Conservation (phyloP, 2,113 vertebrate genomes). For the Microcebus tavaratra region DNA sequence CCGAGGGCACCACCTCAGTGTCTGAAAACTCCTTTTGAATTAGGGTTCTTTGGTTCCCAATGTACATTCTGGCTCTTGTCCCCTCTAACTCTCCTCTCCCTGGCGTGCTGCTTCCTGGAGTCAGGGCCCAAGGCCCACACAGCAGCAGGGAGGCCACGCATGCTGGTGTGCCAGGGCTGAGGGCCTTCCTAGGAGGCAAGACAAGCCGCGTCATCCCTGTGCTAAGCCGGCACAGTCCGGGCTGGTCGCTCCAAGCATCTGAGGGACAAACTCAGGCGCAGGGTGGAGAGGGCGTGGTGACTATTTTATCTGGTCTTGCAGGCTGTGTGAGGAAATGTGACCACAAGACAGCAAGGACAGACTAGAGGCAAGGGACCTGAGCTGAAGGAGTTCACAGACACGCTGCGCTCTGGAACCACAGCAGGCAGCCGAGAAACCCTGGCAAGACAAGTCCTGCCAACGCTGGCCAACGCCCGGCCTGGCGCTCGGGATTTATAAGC, state of each 20-base stretch:
- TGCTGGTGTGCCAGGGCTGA: neutral
- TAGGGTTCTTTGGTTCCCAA: neutral
- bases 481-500: conserved; percentile 78
- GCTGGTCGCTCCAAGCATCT: neutral
- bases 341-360: neutral
- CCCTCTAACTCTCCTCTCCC: neutral
- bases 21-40: neutral
- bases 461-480: conserved; percentile 77
- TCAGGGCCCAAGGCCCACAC: too few species aligned
- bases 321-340: neutral
- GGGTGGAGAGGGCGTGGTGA: neutral
- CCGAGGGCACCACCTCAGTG: too few species aligned
- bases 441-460: conserved; percentile 39
- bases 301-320: neutral
- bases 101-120: too few species aligned
- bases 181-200: neutral
- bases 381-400: neutral
- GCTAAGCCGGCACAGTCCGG: neutral
- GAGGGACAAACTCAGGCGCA: neutral
- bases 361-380: neutral
- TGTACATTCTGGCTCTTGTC: neutral
- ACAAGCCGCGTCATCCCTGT: too few species aligned
- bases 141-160: accelerated
- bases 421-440: neutral
- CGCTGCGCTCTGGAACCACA: neutral